These are phyloP conservation scores for Liasis olivaceus DNA, from an alignment of 2,797 vertebrate genomes.

Conservation along the genomic window DNA sequence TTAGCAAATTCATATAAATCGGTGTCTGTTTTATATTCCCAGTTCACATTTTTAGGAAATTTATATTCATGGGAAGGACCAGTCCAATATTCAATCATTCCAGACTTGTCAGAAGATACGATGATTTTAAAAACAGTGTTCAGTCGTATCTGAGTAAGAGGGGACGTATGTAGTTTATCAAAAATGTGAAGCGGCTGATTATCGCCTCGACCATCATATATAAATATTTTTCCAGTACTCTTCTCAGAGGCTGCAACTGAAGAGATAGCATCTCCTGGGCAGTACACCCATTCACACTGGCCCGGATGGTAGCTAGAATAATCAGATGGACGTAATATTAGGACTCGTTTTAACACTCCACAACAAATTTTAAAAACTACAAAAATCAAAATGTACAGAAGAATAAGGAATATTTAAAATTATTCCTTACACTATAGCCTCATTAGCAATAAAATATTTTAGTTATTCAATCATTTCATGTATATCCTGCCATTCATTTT, in stretches of 20 bases:
- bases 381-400: not conserved
- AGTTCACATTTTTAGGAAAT: conserved; percentile 90
- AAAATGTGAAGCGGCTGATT: conserved; percentile 88
- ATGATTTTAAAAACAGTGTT: conserved; percentile 88
- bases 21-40: conserved; percentile 98
- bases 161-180: conserved; percentile 88
- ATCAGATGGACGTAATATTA: not conserved
- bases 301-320: conserved; percentile 88
- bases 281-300: conserved; percentile 96
- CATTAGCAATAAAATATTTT: not conserved
- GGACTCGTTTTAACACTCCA: not conserved
- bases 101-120: conserved; percentile 93
- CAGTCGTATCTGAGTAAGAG: conserved; percentile 89
- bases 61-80: conserved; percentile 90
- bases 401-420: not conserved
- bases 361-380: not conserved
- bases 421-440: not conserved
- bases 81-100: conserved; percentile 99
- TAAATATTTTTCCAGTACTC: conserved; percentile 93
- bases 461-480: not conserved
- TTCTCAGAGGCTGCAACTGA: conserved; percentile 96
- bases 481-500: not conserved
- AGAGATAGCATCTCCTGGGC: conserved; percentile 94
- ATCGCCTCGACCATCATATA: conserved; percentile 93
- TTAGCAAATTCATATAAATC: conserved; percentile 98